Evolutionary conservation across 2,888 invertebrate species (phyloP), one percentile per base, ranked within the genome.

Genomic region (Copidosoma aretas): DNA sequence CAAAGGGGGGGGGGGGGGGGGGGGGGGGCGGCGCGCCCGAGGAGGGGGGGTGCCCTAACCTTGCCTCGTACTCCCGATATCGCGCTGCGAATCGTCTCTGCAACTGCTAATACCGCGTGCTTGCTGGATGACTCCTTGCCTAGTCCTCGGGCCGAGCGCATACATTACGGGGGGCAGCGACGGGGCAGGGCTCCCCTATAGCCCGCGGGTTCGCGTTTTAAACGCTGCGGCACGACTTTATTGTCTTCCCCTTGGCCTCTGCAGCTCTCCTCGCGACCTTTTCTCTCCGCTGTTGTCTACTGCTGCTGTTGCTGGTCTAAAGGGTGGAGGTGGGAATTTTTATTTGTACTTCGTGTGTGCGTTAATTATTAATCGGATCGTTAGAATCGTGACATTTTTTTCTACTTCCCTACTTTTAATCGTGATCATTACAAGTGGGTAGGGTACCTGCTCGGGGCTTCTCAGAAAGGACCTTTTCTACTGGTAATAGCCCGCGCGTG

Each of bases 121-220:
- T n/a, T 32, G 57, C 25, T 57, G n/a, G 32, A 32, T 8, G 8
- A 32, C 32, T 32, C 3, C 8, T n/a, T n/a, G n/a, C 3, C 32
- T 32, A 32, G 8, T 32, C 3, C 32, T 32, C 32, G 32, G 32
- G 32, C 12, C 43, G 43, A n/a, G 1, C 43, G 43, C 43, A 46
- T 46, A 12, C 43, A 46, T 46, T 58, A 21, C n/a, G 14, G 25
- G 15, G 39, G 57, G 25, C 25, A 25, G 25, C n/a, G 39, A 57
- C 15, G 19, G 22, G 19, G 22, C 53, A 21, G 70, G 68, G 71
- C 77, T n/a, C n/a, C n/a, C n/a, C n/a, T 80, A 80, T 80, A 74
- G 75, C 78, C 80, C 8, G 43, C 12, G 43, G 32, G 32, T 32
- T 32, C 43, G 43, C 43, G 43, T 14, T 46, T 46, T 15, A 46